Base-by-base conservation (phyloP, 2,113 vertebrate genomes). In the Oreochromis niloticus region DNA sequence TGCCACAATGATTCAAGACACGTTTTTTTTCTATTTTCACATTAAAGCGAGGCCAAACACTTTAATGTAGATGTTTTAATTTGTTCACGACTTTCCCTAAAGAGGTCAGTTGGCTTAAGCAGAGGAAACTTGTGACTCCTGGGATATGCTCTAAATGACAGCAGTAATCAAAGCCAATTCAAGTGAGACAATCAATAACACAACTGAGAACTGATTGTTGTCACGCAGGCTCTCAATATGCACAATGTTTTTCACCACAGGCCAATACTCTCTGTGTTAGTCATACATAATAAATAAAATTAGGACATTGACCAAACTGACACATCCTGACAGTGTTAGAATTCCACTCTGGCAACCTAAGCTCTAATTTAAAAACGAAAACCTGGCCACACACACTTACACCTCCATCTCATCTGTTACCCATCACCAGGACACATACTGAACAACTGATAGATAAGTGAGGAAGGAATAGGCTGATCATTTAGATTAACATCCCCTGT, bases 381-480 rank as follows among this genome's bases (percentile, higher is more conserved):
- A 50, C 79, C 68, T 85, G 52, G 82, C 43, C 30, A 9, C 14
- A 24, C 27, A 39, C 71, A 52, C 14, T 39, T 7, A 78, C 24
- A 34, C 48, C 32, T 17, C 54, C 86, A 75, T 85, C 34, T 80
- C 71, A 63, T 86, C 63, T 39, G 41, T 73, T 89, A 81, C 36
- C 68, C 22, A 50, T 91, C 84, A 34, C 30, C 19, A 27, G 39
- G 56, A 8, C 54, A 13, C 43, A 54, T 16, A 34, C 2, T 83
- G 68, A 88, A 57, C 48, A 46, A 57, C 79, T 41, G 82, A 89
- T 14, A 7, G 82, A 85, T 88, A 85, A 86, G 82, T 79, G 59
- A 88, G 81, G 54, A 82, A 1, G 68, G 75, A 94, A 91, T 91
- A 84, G 52, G 12, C 68, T 0, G 39, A 46, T 73, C 66, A 46